These are phyloP conservation scores for Characodon lateralis DNA, from an alignment of 2,797 vertebrate genomes.

Conservation along the genomic window DNA sequence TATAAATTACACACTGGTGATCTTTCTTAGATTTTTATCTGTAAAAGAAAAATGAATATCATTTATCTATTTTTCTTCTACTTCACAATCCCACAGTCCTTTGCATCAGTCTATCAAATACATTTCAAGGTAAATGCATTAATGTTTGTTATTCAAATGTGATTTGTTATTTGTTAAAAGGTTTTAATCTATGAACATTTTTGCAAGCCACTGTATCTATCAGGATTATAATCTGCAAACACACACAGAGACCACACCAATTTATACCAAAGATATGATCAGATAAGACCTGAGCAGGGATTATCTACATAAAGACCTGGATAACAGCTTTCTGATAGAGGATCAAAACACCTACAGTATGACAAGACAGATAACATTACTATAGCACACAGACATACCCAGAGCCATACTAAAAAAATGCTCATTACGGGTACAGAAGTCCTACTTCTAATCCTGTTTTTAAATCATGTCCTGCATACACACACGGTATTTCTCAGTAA, in stretches of 20 bases:
- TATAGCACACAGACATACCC: constrained; percentile 2
- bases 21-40: neutral
- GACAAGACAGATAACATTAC: constrained; percentile 24
- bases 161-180: neutral
- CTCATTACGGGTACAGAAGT: constrained; percentile 10
- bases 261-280: constrained; percentile 5
- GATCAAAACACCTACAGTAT: constrained; percentile 32
- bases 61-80: neutral
- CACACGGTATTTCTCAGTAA: constrained; percentile 5
- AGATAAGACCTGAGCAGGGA: constrained; percentile 24
- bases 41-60: neutral
- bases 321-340: constrained; percentile 34
- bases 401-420: neutral
- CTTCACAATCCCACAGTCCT: neutral
- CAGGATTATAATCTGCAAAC: neutral
- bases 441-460: constrained; percentile 5
- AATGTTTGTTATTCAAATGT: neutral
- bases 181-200: neutral
- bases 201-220: neutral
- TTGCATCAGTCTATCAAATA: neutral
- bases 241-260: neutral
- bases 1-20: too few species aligned
- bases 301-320: constrained; percentile 19
- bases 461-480: constrained; percentile 6
- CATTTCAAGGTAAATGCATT: neutral